Evolutionary conservation across 2,113 vertebrate species (phyloP), one percentile per base, ranked within the genome.

Genomic region (Tragelaphus scriptus): DNA sequence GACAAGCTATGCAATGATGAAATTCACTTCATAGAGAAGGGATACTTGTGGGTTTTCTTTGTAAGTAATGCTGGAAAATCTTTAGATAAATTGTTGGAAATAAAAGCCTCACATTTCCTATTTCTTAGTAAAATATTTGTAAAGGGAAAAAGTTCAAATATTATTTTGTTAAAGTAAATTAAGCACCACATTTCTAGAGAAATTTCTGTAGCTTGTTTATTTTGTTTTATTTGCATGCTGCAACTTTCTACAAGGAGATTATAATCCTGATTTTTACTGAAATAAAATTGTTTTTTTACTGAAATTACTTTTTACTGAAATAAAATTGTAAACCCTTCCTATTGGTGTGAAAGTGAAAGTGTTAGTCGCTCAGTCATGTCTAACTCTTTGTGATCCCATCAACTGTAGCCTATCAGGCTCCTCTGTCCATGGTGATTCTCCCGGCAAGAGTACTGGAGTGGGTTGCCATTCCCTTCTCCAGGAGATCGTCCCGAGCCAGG

Each of bases 301-400:
- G 59, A 80, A 90, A 92, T 95, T 88, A 16, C 40, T 90, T 96
- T 97, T 96, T 58, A 89, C 47, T 56, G 25, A 97, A 71, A 77
- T 90, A 75, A 93, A 92, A 86, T 58, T 68, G 26, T 65, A 94
- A 95, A 79, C 5, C 14, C 53, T 94, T 87, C 44, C 91, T 51
- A 85, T 6, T 93, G n/a, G 19, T 40, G 36, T 6, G 68, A 75
- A 25, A 75, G 21, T 75, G 36, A 21, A 25, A 40, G 36, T 75
- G 36, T 75, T 40, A 40, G 36, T 40, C 1, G 2, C 36, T 75
- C 21, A 13, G 68, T 75, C 19, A 0, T 75, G 68, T 75, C 68
- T 25, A 25, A 40, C 19, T 71, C n/a, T 23, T 23, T 40, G 68
- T 25, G 36, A 40, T 21, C 36, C 68, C 68, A 23, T 75, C n/a